Percentiles rank a stretch among this genome's conserved stretches.
Conservation (phyloP, 1,140 invertebrate species). For the Trissolcus basalis region DNA sequence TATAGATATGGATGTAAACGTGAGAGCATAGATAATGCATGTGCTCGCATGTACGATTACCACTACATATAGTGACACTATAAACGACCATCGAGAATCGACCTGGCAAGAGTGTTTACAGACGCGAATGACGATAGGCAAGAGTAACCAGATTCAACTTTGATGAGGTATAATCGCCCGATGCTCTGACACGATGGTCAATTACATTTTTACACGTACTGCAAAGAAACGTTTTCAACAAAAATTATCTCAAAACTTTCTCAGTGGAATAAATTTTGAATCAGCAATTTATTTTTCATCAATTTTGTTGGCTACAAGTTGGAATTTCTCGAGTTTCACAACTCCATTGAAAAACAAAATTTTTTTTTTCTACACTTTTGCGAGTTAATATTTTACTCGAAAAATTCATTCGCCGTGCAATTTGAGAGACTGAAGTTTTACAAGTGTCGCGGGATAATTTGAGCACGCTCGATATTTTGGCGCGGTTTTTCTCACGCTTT, state of each 20-base stretch:
- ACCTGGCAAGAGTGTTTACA: slow-evolving; percentile 35
- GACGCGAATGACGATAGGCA: slow-evolving; percentile 32
- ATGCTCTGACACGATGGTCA: not conserved
- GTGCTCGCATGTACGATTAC: slow-evolving; percentile 49
- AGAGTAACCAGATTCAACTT: slow-evolving; percentile 21
- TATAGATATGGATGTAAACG: slow-evolving; percentile 30
- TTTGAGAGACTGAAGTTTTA: no score
- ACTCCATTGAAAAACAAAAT: no score
- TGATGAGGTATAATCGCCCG: slow-evolving; percentile 25
- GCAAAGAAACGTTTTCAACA: not conserved
- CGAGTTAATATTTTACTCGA: no score
- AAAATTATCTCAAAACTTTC: not conserved
- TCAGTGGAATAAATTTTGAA: no score
- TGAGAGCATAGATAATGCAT: slow-evolving; percentile 48
- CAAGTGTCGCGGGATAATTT: no score
- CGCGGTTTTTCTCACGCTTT: no score
- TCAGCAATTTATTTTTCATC: no score
- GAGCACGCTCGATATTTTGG: no score
- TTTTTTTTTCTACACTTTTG: no score
- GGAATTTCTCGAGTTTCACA: no score
- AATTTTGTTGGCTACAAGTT: no score
- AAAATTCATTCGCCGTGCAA: no score
- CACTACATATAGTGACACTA: slow-evolving; percentile 37
- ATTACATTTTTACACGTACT: not conserved
- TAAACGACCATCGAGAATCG: slow-evolving; percentile 39